phyloP scores from a whole-genome alignment of 2,888 invertebrate genomes.

The Plebejus melissa region DNA sequence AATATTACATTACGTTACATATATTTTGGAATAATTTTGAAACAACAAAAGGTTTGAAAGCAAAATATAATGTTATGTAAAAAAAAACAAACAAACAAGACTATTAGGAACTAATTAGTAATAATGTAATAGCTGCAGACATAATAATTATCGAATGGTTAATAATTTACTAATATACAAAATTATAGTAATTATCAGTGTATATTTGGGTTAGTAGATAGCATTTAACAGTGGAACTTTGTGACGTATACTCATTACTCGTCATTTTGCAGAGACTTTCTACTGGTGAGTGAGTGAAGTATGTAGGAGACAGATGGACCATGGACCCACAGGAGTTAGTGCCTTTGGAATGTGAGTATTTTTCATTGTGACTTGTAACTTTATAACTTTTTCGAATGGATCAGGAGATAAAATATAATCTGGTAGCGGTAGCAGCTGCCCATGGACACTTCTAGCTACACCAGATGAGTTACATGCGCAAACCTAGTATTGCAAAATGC shows the following conservation, averaged over 20 bases:
- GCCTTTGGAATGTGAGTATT: conserved; percentile 70
- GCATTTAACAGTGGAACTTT: neutral
- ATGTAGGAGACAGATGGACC: conserved; percentile 27
- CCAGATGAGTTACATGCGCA: no score
- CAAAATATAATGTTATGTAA: no score
- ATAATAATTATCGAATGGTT: neutral
- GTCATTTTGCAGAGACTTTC: neutral
- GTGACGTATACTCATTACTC: neutral
- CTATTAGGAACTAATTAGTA: neutral
- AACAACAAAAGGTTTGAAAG: neutral
- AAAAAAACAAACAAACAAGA: neutral
- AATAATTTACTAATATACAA: neutral
- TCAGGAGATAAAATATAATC: neutral
- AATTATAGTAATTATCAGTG: neutral
- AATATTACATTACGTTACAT: no score
- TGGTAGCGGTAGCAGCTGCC: no score
- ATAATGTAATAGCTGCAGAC: neutral
- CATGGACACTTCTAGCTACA: no score
- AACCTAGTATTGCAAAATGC: no score
- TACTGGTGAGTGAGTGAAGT: neutral
- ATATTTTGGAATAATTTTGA: no score
- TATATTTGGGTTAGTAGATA: neutral
- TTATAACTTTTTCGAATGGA: neutral
- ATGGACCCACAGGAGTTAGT: conserved; percentile 67
- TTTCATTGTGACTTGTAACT: no score